A percentile compares a stretch with the other conserved stretches of the same genome.
Conservation (phyloP, 2,113 vertebrate genomes). For the Pollimyrus isidori region DNA sequence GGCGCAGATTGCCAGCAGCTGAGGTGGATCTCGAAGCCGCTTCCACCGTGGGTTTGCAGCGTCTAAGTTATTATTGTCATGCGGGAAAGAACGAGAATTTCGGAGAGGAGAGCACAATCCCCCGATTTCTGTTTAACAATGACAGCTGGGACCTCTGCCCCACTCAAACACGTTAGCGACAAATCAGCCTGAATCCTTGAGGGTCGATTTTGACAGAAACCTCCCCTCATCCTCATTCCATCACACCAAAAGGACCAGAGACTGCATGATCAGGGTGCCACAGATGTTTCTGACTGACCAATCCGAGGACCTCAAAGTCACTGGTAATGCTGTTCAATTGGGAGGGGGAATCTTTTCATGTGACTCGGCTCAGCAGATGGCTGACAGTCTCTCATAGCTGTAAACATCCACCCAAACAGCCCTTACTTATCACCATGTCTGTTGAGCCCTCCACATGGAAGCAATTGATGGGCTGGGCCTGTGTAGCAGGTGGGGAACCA, state of each 20-base stretch:
- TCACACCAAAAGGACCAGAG: conserved; percentile 30
- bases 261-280: neutral
- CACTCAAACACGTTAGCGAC: neutral
- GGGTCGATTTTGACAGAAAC: conserved; percentile 7
- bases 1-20: conserved; percentile 8
- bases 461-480: neutral
- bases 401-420: conserved; percentile 44
- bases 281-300: neutral
- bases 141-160: neutral
- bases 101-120: neutral
- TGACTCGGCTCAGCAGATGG: conserved; percentile 44
- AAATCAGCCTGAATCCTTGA: neutral
- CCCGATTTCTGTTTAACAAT: neutral
- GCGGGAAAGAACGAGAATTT: no score
- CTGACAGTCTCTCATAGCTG: conserved; percentile 38
- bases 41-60: neutral
- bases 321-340: conserved; percentile 12
- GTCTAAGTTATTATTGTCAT: no score
- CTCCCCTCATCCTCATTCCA: conserved; percentile 34
- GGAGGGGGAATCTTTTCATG: conserved; percentile 36
- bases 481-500: conserved; percentile 47
- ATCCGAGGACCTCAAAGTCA: neutral
- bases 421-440: neutral
- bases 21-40: neutral
- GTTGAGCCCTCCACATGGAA: conserved; percentile 2